These are phyloP conservation scores for Cromileptes altivelis DNA, from an alignment of 2,113 vertebrate genomes.

Conservation along the genomic window DNA sequence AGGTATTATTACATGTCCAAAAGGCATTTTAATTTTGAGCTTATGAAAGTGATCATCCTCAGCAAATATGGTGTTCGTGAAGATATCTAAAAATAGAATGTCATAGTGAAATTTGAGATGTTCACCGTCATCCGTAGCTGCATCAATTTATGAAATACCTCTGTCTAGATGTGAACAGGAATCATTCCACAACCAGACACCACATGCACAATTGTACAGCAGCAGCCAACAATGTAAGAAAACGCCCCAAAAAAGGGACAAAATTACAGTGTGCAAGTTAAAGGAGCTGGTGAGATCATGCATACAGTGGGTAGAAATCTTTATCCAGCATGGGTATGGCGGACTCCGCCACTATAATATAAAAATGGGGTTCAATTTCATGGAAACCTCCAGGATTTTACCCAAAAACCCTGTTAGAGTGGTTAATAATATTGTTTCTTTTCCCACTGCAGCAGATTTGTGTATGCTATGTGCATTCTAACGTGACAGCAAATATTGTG, in stretches of 20 bases:
- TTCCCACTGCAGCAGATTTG: neutral
- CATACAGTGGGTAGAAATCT: too few species aligned
- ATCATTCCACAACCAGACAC: too few species aligned
- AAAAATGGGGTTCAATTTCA: neutral
- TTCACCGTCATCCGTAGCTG: neutral
- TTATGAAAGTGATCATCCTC: conserved; percentile 28
- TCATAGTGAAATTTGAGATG: neutral
- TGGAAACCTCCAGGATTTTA: too few species aligned
- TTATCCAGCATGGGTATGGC: too few species aligned
- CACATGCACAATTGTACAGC: too few species aligned
- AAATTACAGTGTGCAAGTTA: too few species aligned
- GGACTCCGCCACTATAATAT: neutral
- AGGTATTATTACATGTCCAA: conserved; percentile 40
- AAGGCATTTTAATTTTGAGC: conserved; percentile 52
- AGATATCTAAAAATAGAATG: conserved; percentile 17
- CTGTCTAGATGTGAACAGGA: too few species aligned
- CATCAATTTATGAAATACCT: neutral
- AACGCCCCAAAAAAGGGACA: too few species aligned
- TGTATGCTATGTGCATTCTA: conserved; percentile 5
- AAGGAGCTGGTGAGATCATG: too few species aligned
- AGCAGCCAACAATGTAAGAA: too few species aligned
- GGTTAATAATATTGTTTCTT: neutral
- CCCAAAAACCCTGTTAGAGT: too few species aligned
- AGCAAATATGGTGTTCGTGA: conserved; percentile 12
- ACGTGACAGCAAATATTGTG: conserved; percentile 31